Conservation (phyloP, 2,888 invertebrate genomes). For the Brenthis hecate region DNA sequence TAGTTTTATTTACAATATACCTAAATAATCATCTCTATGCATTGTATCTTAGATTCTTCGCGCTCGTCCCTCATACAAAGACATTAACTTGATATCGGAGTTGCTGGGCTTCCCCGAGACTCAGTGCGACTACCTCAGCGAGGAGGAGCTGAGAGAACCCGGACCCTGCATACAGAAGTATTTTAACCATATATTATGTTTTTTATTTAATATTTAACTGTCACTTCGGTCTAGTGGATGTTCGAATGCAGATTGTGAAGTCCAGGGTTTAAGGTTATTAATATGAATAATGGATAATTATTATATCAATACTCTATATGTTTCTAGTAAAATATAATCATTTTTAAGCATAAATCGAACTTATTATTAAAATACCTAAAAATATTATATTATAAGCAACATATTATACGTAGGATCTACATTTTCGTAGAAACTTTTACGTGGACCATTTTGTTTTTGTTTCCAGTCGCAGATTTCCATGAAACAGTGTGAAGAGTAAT, state of each 20-base stretch:
- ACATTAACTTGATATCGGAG: slow-evolving; percentile 63
- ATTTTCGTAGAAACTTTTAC: background rate
- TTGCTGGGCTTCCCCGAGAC: slow-evolving; percentile 64
- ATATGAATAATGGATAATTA: too few relatives aligned
- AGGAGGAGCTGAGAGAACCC: slow-evolving; percentile 45
- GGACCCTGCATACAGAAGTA: slow-evolving; percentile 58
- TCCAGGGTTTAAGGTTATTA: too few relatives aligned
- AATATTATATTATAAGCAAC: too few relatives aligned
- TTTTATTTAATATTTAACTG: too few relatives aligned
- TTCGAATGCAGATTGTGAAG: too few relatives aligned
- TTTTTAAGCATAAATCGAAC: too few relatives aligned
- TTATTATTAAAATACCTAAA: too few relatives aligned
- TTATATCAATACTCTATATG: too few relatives aligned
- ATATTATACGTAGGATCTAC: too few relatives aligned
- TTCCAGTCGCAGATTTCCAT: slow-evolving; percentile 15
- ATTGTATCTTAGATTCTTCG: slow-evolving; percentile 56
- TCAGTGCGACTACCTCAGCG: slow-evolving; percentile 53
- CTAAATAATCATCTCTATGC: background rate
- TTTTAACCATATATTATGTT: background rate
- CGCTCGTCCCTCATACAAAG: slow-evolving; percentile 63
- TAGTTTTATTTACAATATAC: background rate
- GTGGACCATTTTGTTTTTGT: background rate
- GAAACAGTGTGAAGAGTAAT: background rate
- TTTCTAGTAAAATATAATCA: too few relatives aligned
- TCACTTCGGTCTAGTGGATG: too few relatives aligned